Evolutionary conservation across 2,797 vertebrate species (phyloP).

Genomic region (Remorina albescens): DNA sequence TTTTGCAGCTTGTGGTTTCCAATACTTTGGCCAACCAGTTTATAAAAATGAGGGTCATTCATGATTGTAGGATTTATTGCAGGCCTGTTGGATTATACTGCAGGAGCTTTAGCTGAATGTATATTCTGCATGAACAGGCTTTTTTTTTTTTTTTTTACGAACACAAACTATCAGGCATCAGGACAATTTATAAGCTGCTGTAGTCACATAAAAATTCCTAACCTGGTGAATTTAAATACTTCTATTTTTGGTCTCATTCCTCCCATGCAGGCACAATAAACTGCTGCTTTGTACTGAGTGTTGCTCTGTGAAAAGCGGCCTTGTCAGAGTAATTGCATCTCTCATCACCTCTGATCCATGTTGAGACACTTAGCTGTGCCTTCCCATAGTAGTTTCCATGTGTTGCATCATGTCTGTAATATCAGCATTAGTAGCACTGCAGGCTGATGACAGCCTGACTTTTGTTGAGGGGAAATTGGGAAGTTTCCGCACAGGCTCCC

Average conservation of each 20-base stretch:
- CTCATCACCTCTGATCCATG: slow-evolving; percentile 46
- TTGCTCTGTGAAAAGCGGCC: slow-evolving; percentile 16
- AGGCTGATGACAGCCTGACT: slow-evolving; percentile 14
- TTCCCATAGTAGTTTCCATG: slow-evolving; percentile 53
- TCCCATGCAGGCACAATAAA: neutral
- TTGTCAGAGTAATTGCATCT: slow-evolving; percentile 30
- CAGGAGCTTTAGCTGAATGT: neutral
- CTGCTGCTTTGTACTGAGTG: slow-evolving; percentile 8
- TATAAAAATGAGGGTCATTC: neutral
- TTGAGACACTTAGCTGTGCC: slow-evolving; percentile 18
- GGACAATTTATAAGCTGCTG: too few species aligned
- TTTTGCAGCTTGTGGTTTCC: neutral
- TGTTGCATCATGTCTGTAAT: slow-evolving; percentile 72
- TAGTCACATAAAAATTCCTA: too few species aligned
- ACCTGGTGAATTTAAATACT: too few species aligned
- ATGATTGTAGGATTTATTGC: neutral
- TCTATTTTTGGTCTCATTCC: too few species aligned
- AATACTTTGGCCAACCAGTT: neutral
- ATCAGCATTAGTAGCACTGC: slow-evolving; percentile 36
- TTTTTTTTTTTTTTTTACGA: too few species aligned
- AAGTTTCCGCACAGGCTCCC: slow-evolving; percentile 27
- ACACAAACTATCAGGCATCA: too few species aligned
- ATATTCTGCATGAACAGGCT: too few species aligned
- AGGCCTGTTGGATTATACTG: neutral
- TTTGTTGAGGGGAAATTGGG: slow-evolving; percentile 29